Evolutionary conservation across 2,113 vertebrate genomes (phyloP).

Genomic region (Indri indri): DNA sequence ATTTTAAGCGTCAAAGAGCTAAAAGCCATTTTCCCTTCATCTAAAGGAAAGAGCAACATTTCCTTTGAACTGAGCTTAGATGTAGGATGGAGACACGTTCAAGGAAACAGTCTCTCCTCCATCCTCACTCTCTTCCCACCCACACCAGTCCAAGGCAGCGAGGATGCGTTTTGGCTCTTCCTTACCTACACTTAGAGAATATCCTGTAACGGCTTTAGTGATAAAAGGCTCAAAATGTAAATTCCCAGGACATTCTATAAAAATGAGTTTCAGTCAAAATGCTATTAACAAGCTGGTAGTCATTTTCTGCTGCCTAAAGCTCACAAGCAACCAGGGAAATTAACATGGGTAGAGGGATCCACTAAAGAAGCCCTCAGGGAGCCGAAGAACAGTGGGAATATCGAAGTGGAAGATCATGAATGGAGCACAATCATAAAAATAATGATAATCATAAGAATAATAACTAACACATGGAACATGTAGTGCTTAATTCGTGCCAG

Average conservation of each 20-base stretch:
- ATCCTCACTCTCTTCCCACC: not conserved
- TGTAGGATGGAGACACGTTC: not conserved
- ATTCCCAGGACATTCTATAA: slow-evolving; percentile 70
- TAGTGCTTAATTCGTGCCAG: not conserved
- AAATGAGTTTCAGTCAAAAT: slow-evolving; percentile 77
- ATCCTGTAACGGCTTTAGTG: slow-evolving; percentile 58
- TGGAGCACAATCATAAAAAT: slow-evolving; percentile 30
- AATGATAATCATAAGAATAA: slow-evolving; percentile 6
- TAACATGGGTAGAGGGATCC: slow-evolving; percentile 58
- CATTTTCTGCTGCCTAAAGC: slow-evolving; percentile 78
- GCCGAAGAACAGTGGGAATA: slow-evolving; percentile 18
- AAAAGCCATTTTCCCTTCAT: not conserved
- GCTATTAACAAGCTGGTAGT: slow-evolving; percentile 77
- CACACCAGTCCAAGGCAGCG: not conserved
- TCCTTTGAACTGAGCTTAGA: not conserved
- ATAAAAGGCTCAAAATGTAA: slow-evolving; percentile 71
- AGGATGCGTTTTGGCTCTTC: slow-evolving; percentile 34
- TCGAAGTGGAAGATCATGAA: slow-evolving; percentile 6
- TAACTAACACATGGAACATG: not conserved
- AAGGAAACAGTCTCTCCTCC: not conserved
- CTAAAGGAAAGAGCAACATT: not conserved
- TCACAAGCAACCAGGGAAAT: slow-evolving; percentile 76
- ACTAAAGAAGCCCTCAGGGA: slow-evolving; percentile 19
- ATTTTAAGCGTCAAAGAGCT: not conserved
- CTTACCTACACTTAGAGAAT: slow-evolving; percentile 56